A percentile compares a stretch with the other conserved stretches of the same genome.
phyloP scores from a whole-genome alignment of 1,140 invertebrate genomes.

The Scylla paramamosain region DNA sequence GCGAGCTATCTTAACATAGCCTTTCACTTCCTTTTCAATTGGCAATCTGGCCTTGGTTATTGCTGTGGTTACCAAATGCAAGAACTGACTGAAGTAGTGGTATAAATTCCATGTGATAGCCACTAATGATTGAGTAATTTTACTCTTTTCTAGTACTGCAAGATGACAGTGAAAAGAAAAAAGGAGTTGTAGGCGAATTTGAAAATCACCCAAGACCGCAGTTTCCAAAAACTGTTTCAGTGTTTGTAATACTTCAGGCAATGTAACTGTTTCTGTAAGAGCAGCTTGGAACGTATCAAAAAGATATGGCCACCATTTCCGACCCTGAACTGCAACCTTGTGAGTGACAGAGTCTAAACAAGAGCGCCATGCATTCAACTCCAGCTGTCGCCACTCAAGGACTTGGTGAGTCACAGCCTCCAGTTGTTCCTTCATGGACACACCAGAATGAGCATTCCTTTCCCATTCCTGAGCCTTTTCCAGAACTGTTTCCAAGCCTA shows the following conservation, averaged over 20 bases:
- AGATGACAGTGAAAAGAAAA: slow-evolving; percentile 89
- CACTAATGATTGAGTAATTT: slow-evolving; percentile 82
- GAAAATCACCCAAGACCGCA: slow-evolving; percentile 91
- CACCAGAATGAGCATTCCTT: slow-evolving; percentile 82
- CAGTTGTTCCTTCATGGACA: slow-evolving; percentile 88
- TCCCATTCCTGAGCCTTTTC: slow-evolving; percentile 83
- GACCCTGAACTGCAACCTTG: slow-evolving; percentile 78
- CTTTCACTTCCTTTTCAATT: slow-evolving; percentile 94
- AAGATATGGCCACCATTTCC: slow-evolving; percentile 75
- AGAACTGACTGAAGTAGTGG: slow-evolving; percentile 92
- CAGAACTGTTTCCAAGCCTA: slow-evolving; percentile 93
- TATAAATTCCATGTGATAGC: slow-evolving; percentile 92
- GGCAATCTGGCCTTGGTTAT: slow-evolving; percentile 87
- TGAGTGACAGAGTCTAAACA: slow-evolving; percentile 84
- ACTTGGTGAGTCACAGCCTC: slow-evolving; percentile 89
- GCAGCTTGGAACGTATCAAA: slow-evolving; percentile 72
- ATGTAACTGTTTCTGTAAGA: slow-evolving; percentile 81
- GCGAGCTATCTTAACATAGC: slow-evolving; percentile 96
- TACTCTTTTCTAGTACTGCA: slow-evolving; percentile 81
- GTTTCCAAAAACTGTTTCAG: slow-evolving; percentile 92
- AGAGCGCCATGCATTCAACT: slow-evolving; percentile 92
- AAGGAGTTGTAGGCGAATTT: slow-evolving; percentile 89
- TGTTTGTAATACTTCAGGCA: slow-evolving; percentile 78
- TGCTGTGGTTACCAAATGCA: slow-evolving; percentile 83
- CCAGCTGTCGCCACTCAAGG: slow-evolving; percentile 94